phyloP scores from a whole-genome alignment of 2,888 invertebrate species.

The Cataglyphis rosenhaueri region DNA sequence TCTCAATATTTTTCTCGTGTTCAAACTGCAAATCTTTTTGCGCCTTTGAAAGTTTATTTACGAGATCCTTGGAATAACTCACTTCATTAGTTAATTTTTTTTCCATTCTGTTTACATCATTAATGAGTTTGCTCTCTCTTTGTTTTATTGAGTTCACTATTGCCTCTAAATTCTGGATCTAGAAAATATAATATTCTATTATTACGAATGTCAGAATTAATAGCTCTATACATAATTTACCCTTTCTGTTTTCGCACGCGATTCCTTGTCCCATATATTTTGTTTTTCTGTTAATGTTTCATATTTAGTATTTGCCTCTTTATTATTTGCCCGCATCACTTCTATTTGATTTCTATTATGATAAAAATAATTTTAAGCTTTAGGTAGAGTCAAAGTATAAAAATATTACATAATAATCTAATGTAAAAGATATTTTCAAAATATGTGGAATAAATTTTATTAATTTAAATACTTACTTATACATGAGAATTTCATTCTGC shows the following conservation, averaged over 20 bases:
- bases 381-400: neutral
- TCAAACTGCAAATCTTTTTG: conserved; percentile 1
- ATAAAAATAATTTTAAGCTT: conserved; percentile 6
- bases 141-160: neutral
- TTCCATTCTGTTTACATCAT: conserved; percentile 32
- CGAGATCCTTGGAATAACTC: conserved; percentile 20
- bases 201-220: neutral
- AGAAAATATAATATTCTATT: neutral
- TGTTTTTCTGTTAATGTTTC: neutral
- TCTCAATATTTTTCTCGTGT: neutral
- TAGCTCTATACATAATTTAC: neutral
- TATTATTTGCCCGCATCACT: neutral
- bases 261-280: conserved; percentile 12
- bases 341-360: conserved; percentile 32
- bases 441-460: neutral
- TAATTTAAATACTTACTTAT: conserved; percentile 54
- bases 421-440: conserved; percentile 31
- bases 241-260: conserved; percentile 14
- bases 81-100: conserved; percentile 16
- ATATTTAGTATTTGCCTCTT: neutral
- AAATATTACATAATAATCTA: neutral
- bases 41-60: neutral
- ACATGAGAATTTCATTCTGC: conserved; percentile 42
- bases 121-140: conserved; percentile 13
- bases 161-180: conserved; percentile 27